Percentiles rank a stretch among this genome's conserved stretches.
These are phyloP conservation scores for Lepeophtheirus salmonis DNA, from an alignment of 1,140 invertebrate genomes.

Conservation along the genomic window DNA sequence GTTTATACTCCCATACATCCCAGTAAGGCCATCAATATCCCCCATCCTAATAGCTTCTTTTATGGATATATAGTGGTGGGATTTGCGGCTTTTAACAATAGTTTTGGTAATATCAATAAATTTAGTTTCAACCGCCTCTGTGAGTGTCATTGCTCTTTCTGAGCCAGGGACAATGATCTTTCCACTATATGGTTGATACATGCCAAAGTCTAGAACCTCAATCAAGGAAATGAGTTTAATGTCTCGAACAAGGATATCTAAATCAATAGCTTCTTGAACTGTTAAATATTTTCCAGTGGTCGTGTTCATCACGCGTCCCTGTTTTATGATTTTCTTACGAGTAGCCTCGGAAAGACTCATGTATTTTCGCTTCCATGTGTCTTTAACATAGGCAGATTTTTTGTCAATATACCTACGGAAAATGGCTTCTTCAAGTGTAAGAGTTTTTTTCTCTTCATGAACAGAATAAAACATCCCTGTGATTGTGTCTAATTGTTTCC, in stretches of 20 bases:
- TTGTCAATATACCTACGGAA: constrained; percentile 18
- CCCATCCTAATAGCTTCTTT: constrained; percentile 28
- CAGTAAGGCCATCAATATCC: constrained; percentile 40
- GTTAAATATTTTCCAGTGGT: constrained; percentile 10
- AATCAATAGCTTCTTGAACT: constrained; percentile 15
- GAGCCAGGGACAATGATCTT: constrained; percentile 61
- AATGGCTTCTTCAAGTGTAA: constrained; percentile 14
- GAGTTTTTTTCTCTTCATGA: constrained; percentile 15
- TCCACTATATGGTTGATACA: constrained; percentile 49
- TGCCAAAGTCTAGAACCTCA: constrained; percentile 56
- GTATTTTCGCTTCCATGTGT: constrained; percentile 19
- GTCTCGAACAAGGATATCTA: constrained; percentile 14
- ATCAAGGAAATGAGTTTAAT: constrained; percentile 52
- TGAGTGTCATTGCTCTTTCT: constrained; percentile 51
- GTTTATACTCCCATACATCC: constrained; percentile 38
- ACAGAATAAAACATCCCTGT: constrained; percentile 16
- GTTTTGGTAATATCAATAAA: constrained; percentile 60
- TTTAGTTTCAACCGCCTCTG: constrained; percentile 52
- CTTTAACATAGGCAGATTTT: constrained; percentile 17
- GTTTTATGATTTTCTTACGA: constrained; percentile 17
- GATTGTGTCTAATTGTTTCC: constrained; percentile 9
- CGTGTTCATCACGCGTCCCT: constrained; percentile 15
- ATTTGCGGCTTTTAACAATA: constrained; percentile 43
- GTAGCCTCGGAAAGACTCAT: constrained; percentile 16
- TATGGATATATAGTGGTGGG: constrained; percentile 18